These are phyloP conservation scores for Leucophenga montana DNA, from an alignment of 2,888 invertebrate species.

Conservation along the genomic window DNA sequence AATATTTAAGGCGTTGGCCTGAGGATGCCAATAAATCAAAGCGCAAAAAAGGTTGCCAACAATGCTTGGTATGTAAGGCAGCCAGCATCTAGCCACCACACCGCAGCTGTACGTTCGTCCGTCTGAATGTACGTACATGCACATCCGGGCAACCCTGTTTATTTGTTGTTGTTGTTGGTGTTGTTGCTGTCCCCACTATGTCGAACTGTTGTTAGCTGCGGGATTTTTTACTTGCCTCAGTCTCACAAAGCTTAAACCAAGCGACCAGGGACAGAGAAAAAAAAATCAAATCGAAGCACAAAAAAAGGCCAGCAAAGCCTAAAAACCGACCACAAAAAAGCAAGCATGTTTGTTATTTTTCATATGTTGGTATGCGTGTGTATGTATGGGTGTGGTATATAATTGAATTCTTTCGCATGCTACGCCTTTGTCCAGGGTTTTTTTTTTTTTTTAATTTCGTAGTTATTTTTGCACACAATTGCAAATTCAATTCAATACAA, in stretches of 20 bases:
- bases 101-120: constrained; percentile 9
- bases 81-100: constrained; percentile 39
- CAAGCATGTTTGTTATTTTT: constrained; percentile 18
- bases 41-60: constrained; percentile 61
- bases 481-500: constrained; percentile 7
- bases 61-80: constrained; percentile 62
- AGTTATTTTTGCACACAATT: constrained; percentile 8
- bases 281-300: neutral
- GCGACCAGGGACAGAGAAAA: neutral
- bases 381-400: neutral
- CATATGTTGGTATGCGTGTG: neutral
- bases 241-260: constrained; percentile 16
- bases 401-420: constrained; percentile 20
- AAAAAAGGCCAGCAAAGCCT: neutral
- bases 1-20: constrained; percentile 64
- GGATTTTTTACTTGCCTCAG: constrained; percentile 5
- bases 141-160: neutral
- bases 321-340: constrained; percentile 22
- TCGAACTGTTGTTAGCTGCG: constrained; percentile 26
- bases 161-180: neutral
- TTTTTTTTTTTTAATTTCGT: neutral
- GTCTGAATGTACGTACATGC: constrained; percentile 15
- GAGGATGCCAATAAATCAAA: constrained; percentile 67
- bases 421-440: neutral
- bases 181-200: constrained; percentile 2